Evolutionary conservation across 2,113 vertebrate genomes (phyloP).

Genomic region (Elephantulus edwardii): DNA sequence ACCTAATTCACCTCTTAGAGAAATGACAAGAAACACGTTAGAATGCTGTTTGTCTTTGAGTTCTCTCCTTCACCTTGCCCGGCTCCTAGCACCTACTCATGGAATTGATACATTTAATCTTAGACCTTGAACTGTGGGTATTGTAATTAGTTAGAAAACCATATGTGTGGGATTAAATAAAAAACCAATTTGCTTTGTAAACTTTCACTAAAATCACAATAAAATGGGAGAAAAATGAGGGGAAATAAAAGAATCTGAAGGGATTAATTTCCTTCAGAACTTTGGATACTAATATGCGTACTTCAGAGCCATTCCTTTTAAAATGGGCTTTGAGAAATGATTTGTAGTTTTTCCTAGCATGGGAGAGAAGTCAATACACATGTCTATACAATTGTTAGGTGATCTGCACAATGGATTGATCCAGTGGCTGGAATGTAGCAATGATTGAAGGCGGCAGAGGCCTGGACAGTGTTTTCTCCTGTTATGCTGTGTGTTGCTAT

Average conservation of each 20-base stretch:
- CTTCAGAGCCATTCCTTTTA: conserved; percentile 1
- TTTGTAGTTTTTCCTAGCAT: conserved; percentile 33
- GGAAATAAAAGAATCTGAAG: too few species aligned
- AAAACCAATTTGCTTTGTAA: too few species aligned
- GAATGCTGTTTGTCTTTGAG: not conserved
- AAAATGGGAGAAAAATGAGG: too few species aligned
- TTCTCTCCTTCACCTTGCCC: not conserved
- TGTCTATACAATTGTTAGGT: not conserved
- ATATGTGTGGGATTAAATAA: too few species aligned
- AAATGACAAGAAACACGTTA: conserved; percentile 12
- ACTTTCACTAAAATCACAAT: too few species aligned
- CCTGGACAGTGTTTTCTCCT: too few species aligned
- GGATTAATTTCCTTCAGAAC: not conserved
- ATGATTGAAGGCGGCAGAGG: too few species aligned
- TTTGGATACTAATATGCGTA: not conserved
- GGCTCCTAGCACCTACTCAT: not conserved
- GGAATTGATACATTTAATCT: not conserved
- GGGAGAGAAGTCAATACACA: not conserved
- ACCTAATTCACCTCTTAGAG: not conserved
- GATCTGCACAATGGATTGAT: too few species aligned
- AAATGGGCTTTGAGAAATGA: conserved; percentile 10
- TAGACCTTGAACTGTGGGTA: not conserved
- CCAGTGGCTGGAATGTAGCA: too few species aligned
- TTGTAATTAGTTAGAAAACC: too few species aligned
- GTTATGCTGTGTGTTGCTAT: too few species aligned